Conservation (phyloP, 2,113 vertebrate genomes). For the Laterallus jamaicensis region DNA sequence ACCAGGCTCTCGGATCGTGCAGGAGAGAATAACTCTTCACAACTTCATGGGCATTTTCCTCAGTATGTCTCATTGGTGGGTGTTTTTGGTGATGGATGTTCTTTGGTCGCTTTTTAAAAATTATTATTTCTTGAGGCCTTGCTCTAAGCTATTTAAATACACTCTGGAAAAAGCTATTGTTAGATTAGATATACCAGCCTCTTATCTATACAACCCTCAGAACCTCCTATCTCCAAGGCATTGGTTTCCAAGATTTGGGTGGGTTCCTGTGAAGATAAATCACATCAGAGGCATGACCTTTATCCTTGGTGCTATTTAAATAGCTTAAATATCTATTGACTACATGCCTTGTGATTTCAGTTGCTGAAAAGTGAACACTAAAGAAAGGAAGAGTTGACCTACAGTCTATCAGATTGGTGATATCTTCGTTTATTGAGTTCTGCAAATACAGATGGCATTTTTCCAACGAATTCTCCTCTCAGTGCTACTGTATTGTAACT, state of each 20-base stretch:
- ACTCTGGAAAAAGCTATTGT: slow-evolving; percentile 61
- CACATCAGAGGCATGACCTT: slow-evolving; percentile 54
- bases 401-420: neutral
- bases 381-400: slow-evolving; percentile 56
- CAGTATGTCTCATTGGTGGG: neutral
- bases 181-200: slow-evolving; percentile 64
- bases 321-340: slow-evolving; percentile 43
- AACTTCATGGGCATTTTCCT: neutral
- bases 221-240: slow-evolving; percentile 66
- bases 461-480: neutral
- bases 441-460: neutral
- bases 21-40: neutral
- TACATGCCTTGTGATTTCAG: slow-evolving; percentile 24
- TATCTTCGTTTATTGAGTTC: neutral
- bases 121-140: neutral
- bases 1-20: neutral
- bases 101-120: neutral
- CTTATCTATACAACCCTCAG: slow-evolving; percentile 71
- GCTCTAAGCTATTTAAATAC: slow-evolving; percentile 29
- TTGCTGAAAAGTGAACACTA: slow-evolving; percentile 12
- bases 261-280: slow-evolving; percentile 72
- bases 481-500: neutral
- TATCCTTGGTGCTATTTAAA: slow-evolving; percentile 55
- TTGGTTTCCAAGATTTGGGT: slow-evolving; percentile 62
- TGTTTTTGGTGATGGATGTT: neutral